These are phyloP conservation scores for Zaprionus gabonicus DNA, from an alignment of 1,140 invertebrate species.

Conservation along the genomic window DNA sequence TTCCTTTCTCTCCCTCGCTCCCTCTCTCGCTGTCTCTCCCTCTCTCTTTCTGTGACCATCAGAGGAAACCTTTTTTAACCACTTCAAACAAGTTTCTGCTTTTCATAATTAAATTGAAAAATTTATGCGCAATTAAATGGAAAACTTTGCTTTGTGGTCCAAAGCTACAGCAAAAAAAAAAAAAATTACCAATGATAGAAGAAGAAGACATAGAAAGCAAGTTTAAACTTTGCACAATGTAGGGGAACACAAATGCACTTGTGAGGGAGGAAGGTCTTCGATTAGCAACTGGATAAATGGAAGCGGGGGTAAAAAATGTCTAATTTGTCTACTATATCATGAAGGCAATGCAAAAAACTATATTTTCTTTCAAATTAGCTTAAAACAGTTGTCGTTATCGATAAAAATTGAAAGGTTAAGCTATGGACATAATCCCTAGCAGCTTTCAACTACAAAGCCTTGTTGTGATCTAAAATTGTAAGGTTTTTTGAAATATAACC, in stretches of 20 bases:
- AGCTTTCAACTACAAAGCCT: background rate
- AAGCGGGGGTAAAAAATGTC: too few relatives aligned
- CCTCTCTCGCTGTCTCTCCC: too few relatives aligned
- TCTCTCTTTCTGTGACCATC: background rate
- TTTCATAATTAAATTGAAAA: constrained; percentile 82
- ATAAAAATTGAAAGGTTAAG: background rate
- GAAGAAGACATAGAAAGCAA: constrained; percentile 18
- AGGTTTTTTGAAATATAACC: too few relatives aligned
- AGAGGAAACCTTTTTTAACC: constrained; percentile 48
- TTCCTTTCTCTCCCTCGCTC: background rate
- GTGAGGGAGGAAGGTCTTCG: too few relatives aligned
- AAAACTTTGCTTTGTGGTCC: constrained; percentile 77
- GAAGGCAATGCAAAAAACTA: too few relatives aligned
- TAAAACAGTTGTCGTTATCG: background rate
- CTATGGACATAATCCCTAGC: background rate
- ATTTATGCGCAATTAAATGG: constrained; percentile 82
- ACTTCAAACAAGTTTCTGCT: constrained; percentile 82
- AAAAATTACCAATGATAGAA: constrained; percentile 30
- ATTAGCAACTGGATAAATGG: too few relatives aligned
- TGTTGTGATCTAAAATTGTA: background rate
- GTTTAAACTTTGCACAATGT: background rate
- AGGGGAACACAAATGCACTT: background rate
- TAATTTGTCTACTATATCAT: too few relatives aligned
- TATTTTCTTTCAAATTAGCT: too few relatives aligned
- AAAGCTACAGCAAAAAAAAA: constrained; percentile 8